A percentile compares a stretch with the other conserved stretches of the same genome.
These are phyloP conservation scores for Limnodromus scolopaceus DNA, from an alignment of 2,797 vertebrate species.

Conservation along the genomic window DNA sequence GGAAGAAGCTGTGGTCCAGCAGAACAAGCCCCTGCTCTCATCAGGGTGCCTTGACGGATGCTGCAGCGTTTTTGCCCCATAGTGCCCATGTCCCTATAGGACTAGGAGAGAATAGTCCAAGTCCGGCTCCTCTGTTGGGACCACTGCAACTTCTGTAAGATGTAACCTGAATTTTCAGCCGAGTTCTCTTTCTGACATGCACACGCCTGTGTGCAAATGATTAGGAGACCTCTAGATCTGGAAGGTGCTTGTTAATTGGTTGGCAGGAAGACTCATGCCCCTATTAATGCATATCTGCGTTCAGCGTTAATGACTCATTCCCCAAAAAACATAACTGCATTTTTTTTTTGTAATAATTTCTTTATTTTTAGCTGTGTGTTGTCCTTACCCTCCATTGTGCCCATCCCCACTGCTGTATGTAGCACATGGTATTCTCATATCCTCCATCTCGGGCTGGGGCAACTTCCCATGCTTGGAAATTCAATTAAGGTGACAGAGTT, in stretches of 20 bases:
- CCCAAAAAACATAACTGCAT: not conserved
- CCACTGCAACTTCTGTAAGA: not conserved
- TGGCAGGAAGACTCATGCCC: not conserved
- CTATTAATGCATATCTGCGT: not conserved
- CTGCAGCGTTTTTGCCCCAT: rapidly evolving
- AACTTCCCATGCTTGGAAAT: slow-evolving; percentile 24
- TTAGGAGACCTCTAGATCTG: not conserved
- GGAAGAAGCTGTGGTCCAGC: not conserved
- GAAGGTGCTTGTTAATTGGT: not conserved
- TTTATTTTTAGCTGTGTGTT: not conserved
- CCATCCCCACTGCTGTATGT: not conserved
- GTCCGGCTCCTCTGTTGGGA: not conserved
- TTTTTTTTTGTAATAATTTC: not conserved
- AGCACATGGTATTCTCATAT: not conserved
- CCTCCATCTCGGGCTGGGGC: not conserved
- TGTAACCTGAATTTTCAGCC: not conserved
- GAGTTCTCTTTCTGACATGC: not conserved
- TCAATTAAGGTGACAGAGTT: not conserved
- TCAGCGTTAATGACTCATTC: not conserved
- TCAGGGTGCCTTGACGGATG: not conserved
- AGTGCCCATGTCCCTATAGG: not conserved
- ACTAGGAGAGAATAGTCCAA: not conserved
- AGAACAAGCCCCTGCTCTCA: not conserved
- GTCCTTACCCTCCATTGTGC: not conserved
- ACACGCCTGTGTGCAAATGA: not conserved